Conservation (phyloP, 2,113 vertebrate species). For the Cavia porcellus region DNA sequence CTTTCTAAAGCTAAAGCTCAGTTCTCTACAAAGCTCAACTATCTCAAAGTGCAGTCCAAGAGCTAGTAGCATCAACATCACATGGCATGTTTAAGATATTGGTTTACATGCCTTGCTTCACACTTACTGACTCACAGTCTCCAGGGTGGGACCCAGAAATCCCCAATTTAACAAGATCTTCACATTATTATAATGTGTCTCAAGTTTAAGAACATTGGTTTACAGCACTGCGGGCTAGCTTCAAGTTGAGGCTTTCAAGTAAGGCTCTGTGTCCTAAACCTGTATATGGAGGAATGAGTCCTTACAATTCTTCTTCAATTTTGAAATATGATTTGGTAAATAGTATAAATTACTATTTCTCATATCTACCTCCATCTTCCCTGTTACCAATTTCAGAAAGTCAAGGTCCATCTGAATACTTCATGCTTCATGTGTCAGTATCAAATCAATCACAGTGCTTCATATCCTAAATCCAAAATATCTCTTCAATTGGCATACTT, state of each 20-base stretch:
- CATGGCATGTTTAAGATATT: not conserved
- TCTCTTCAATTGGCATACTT: slow-evolving; percentile 11
- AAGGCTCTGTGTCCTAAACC: not conserved
- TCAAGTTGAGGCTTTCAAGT: not conserved
- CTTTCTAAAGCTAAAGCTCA: slow-evolving; percentile 37
- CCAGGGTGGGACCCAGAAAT: not conserved
- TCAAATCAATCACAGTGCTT: not conserved
- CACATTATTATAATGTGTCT: not conserved
- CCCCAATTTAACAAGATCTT: slow-evolving; percentile 10
- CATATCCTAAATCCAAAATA: not conserved
- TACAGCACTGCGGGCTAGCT: not conserved
- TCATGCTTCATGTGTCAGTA: not conserved
- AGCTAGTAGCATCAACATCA: not conserved
- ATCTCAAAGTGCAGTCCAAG: not conserved
- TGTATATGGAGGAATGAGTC: not conserved
- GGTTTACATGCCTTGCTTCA: not conserved
- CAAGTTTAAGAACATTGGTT: slow-evolving; percentile 12
- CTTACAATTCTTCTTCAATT: slow-evolving; percentile 28
- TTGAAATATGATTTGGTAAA: not conserved
- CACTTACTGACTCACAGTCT: not conserved
- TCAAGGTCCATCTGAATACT: not conserved
- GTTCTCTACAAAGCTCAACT: not conserved
- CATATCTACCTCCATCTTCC: not conserved
- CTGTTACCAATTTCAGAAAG: slow-evolving; percentile 10
- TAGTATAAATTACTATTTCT: not conserved